Evolutionary conservation across 2,797 vertebrate genomes (phyloP).

Genomic region (Brachyrhaphis roseni): DNA sequence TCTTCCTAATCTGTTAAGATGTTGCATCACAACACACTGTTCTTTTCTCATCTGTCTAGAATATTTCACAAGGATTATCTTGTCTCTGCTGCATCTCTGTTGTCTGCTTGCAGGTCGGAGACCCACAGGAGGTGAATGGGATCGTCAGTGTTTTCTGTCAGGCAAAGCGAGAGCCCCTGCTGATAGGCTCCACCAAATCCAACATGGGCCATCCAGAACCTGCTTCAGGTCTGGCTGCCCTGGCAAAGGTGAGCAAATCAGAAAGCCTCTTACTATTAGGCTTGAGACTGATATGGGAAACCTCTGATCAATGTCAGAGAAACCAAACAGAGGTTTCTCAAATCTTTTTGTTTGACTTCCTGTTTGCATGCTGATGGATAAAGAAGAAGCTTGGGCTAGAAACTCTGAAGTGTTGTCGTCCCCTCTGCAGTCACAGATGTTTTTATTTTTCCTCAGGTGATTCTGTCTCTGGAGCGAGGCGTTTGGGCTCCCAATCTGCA

Average conservation of each 20-base stretch:
- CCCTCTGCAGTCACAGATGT: not conserved
- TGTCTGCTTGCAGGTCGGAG: slow-evolving; percentile 86
- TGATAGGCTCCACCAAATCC: slow-evolving; percentile 96
- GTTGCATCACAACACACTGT: not conserved
- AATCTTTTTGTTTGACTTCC: not conserved
- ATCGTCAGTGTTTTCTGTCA: slow-evolving; percentile 87
- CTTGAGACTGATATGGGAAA: not conserved
- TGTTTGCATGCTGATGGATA: not conserved
- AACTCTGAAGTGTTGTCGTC: not conserved
- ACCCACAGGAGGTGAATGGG: slow-evolving; percentile 93
- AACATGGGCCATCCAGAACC: slow-evolving; percentile 99
- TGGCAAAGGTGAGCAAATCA: slow-evolving; percentile 86
- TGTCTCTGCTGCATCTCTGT: not conserved
- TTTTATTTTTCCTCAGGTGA: slow-evolving; percentile 79
- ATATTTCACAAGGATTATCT: not conserved
- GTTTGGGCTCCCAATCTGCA: slow-evolving; percentile 96
- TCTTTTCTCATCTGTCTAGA: not conserved
- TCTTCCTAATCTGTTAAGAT: not conserved
- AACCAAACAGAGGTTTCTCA: not conserved
- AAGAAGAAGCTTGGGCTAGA: too few relatives aligned
- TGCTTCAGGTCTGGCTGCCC: slow-evolving; percentile 90
- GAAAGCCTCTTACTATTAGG: not conserved
- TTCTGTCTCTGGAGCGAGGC: slow-evolving; percentile 90
- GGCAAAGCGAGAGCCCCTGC: slow-evolving; percentile 81
- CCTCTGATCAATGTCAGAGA: not conserved